These are phyloP conservation scores for Dryocosmus kuriphilus DNA, from an alignment of 2,888 invertebrate genomes.

Conservation along the genomic window DNA sequence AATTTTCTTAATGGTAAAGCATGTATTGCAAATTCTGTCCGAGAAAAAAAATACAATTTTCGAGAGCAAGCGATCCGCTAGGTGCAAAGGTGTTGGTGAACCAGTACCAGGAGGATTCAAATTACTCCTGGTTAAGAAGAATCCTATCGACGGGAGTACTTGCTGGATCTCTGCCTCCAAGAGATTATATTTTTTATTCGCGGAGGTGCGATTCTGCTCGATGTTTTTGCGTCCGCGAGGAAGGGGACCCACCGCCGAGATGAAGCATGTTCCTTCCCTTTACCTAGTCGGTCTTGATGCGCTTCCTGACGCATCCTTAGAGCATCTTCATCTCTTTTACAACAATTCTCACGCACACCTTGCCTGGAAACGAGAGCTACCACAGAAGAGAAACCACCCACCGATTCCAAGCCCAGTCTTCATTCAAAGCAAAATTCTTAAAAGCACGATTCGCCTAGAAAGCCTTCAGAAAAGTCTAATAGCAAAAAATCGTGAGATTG, in stretches of 20 bases:
- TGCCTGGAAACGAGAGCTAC: constrained; percentile 60
- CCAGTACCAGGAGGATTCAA: background rate
- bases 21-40: too few species aligned
- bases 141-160: constrained; percentile 37
- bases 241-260: constrained; percentile 73
- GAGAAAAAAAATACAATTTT: too few species aligned
- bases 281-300: constrained; percentile 49
- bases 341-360: constrained; percentile 67
- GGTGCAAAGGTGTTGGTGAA: background rate
- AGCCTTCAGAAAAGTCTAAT: background rate
- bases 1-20: too few species aligned
- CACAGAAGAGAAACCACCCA: constrained; percentile 53
- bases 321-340: constrained; percentile 58
- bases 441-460: constrained; percentile 22
- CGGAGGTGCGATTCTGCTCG: constrained; percentile 57
- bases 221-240: constrained; percentile 63
- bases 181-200: constrained; percentile 46
- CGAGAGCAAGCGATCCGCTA: background rate
- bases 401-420: constrained; percentile 24
- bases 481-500: background rate
- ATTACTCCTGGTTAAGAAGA: constrained; percentile 34
- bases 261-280: constrained; percentile 70
- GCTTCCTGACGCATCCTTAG: constrained; percentile 46
- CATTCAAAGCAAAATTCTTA: constrained; percentile 11
- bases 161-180: constrained; percentile 35